phyloP scores from a whole-genome alignment of 2,113 vertebrate genomes.

The Dipodomys merriami region DNA sequence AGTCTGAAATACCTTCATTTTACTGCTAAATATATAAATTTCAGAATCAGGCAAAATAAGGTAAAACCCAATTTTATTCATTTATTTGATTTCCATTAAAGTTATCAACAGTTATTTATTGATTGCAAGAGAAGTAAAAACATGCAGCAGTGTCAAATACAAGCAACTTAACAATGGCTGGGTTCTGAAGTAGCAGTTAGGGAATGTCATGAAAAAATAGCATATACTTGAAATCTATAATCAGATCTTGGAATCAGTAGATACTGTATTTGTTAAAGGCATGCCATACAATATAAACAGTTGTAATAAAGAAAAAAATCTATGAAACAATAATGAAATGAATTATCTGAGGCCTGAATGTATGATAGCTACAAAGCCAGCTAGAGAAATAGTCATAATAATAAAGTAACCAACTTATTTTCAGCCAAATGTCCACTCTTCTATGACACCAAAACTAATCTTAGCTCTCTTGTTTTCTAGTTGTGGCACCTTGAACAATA shows the following conservation, averaged over 20 bases:
- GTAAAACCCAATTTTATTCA: slow-evolving; percentile 47
- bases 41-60: slow-evolving; percentile 45
- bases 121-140: background rate
- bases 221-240: slow-evolving; percentile 11
- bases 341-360: slow-evolving; percentile 9
- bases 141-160: slow-evolving; percentile 30
- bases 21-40: slow-evolving; percentile 41
- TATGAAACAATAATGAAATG: slow-evolving; percentile 7
- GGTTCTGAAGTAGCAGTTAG: background rate
- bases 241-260: background rate
- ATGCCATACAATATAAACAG: background rate
- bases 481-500: background rate
- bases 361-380: background rate
- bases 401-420: background rate
- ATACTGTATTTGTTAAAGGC: slow-evolving; percentile 19
- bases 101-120: slow-evolving; percentile 58
- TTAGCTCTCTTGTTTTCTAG: background rate
- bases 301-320: background rate
- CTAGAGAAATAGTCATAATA: background rate
- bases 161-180: background rate
- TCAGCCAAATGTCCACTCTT: background rate
- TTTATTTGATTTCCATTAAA: slow-evolving; percentile 62
- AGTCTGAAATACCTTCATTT: background rate
- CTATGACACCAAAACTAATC: background rate
- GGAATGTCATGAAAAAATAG: slow-evolving; percentile 8